phyloP scores from a whole-genome alignment of 2,797 vertebrate species.

The Pseudotriccus pelzelni region DNA sequence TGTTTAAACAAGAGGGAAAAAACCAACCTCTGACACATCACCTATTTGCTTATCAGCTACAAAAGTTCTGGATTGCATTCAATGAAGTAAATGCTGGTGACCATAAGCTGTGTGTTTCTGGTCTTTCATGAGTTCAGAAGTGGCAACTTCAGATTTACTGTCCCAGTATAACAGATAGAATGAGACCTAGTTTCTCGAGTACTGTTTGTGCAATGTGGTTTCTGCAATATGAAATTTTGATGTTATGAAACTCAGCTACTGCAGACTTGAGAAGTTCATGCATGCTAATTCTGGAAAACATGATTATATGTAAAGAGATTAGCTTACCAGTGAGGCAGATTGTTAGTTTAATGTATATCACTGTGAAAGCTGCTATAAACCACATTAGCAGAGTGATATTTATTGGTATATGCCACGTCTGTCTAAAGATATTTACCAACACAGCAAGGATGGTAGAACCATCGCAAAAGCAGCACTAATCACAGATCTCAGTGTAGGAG shows the following conservation, averaged over 20 bases:
- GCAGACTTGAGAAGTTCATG: not conserved
- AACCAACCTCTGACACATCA: not conserved
- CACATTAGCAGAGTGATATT: not conserved
- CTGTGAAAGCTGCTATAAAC: not conserved
- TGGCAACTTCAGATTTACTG: not conserved
- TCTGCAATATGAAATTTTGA: not conserved
- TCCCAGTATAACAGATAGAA: not conserved
- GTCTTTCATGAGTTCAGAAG: not conserved
- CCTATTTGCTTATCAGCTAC: not conserved
- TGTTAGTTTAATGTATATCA: not conserved
- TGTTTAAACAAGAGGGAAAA: not conserved
- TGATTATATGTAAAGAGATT: not conserved
- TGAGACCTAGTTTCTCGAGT: not conserved
- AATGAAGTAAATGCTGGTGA: not conserved
- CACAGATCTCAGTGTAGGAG: not conserved
- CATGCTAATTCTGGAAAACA: not conserved
- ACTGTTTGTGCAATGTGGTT: not conserved
- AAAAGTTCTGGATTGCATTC: not conserved
- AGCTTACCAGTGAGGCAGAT: not conserved
- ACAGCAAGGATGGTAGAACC: not conserved
- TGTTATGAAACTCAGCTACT: not conserved
- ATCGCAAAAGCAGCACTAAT: not conserved
- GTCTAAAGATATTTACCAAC: not conserved
- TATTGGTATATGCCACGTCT: not conserved
- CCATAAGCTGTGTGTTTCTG: not conserved